Conservation (phyloP, 1,140 invertebrate genomes). For the Trichogramma pretiosum region DNA sequence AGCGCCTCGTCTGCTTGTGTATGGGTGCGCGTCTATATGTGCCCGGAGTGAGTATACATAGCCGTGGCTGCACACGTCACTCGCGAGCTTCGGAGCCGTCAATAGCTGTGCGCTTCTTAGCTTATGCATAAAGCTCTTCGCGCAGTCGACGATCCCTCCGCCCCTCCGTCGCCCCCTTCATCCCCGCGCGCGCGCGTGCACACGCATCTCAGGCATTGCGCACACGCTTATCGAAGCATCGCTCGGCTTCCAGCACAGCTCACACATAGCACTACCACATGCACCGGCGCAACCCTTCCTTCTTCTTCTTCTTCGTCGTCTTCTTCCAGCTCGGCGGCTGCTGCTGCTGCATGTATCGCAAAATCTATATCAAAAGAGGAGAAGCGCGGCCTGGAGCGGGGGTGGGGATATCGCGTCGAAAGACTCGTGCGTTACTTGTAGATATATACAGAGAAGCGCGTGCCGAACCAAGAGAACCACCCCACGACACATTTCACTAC, state of each 20-base stretch:
- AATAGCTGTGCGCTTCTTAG: slow-evolving; percentile 43
- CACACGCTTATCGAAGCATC: slow-evolving; percentile 24
- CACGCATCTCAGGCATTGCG: slow-evolving; percentile 20
- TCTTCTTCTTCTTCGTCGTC: slow-evolving; percentile 15
- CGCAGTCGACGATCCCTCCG: no score
- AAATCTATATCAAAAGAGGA: slow-evolving; percentile 40
- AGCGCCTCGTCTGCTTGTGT: no score
- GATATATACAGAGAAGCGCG: not conserved
- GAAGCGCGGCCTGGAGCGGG: slow-evolving; percentile 6
- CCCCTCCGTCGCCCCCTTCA: no score
- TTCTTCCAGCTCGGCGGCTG: slow-evolving; percentile 27
- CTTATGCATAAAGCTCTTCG: slow-evolving; percentile 43
- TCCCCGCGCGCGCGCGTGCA: slow-evolving; percentile 7
- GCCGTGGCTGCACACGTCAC: no score
- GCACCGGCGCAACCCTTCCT: slow-evolving; percentile 18
- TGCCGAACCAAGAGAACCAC: slow-evolving; percentile 16
- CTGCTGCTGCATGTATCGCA: slow-evolving; percentile 43
- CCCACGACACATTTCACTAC: slow-evolving; percentile 44
- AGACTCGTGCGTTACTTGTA: no score
- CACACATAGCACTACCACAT: slow-evolving; percentile 11
- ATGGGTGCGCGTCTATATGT: slow-evolving; percentile 21
- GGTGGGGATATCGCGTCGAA: slow-evolving; percentile 27
- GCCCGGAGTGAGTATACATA: no score
- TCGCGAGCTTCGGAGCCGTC: no score
- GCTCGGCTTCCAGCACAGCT: no score